Base-by-base conservation (phyloP, 2,888 invertebrate species). In the Cepaea hortensis region DNA sequence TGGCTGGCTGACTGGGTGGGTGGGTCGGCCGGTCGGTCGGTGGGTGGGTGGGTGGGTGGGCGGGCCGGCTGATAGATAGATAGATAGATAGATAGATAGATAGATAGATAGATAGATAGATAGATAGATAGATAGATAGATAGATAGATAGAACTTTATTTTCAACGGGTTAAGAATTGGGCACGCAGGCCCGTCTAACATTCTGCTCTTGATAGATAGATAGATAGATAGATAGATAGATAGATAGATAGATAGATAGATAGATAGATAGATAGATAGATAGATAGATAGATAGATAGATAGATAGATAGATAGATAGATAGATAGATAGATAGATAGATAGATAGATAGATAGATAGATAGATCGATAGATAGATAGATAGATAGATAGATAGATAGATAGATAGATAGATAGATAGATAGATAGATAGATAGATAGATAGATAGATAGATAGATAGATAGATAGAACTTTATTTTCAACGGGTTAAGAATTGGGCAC, bases 61-160 rank as follows among this genome's bases (percentile, higher is more conserved):
- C n/a, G n/a, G n/a, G n/a, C n/a, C n/a, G n/a, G n/a, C n/a, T n/a
- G 72, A 72, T 72, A 72, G 72, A 72, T 72, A 72, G 72, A 72
- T 72, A 72, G 72, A 72, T 72, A 72, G 72, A 72, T 72, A 72
- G 72, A 72, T 72, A 72, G 72, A 72, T 72, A 72, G 72, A 72
- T 72, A 72, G 72, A 72, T 72, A 72, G 72, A 72, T 72, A 72
- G 72, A 72, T 72, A 72, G 72, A 72, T 72, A 23, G 23, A 72
- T 72, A 5, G 72, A n/a, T n/a, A 62, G 72, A 72, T 72, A 11
- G 72, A 72, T 23, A 11, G 23, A 72, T 72, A n/a, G 72, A 72
- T 72, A 72, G 72, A 72, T 72, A 72, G 72, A 72, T 72, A 72
- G n/a, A n/a, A n/a, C n/a, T n/a, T n/a, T n/a, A n/a, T n/a, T n/a